Evolutionary conservation across 2,888 invertebrate species (phyloP), one percentile per base, ranked within the genome.

Genomic region (Cremastinae sp.): DNA sequence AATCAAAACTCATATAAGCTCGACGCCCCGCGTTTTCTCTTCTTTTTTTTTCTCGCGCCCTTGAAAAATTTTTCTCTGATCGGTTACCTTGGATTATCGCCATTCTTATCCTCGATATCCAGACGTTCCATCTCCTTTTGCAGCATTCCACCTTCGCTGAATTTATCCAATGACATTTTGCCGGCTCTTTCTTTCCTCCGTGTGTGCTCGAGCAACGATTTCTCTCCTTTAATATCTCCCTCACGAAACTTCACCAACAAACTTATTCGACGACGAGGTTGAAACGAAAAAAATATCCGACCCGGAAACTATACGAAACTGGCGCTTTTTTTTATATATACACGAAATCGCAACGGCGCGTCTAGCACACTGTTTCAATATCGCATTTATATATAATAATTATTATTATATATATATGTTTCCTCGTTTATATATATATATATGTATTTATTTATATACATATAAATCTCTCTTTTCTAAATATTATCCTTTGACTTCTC

Each of bases 61-160:
- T 14, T 38, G 16, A 0, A 0, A 36, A 54, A 34, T 14, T 34
- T 16, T n/a, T 16, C 43, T 45, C 2, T 43, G 16, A 75, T 72
- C n/a, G n/a, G n/a, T 86, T 89, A 89, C 89, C 89, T 88, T 79
- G 82, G 80, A 59, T 84, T 84, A 70, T 89, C 89, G 78, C 87
- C 88, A 76, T 88, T 89, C 79, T 89, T 89, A 74, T 89, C 89
- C 74, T 89, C 89, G 77, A 89, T 86, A 72, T 89, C 89, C 79
- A 89, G 79, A 45, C 87, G 85, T 70, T 89, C 89, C 86, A 89
- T 86, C 78, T 89, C 89, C 83, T 89, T 89, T 78, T 87, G 87
- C 72, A 89, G 82, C 72, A 80, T 78, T 5, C 84, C 84, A 78
- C 84, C 83, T 65, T 89, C 89, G 70, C 81, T 82, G 79, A 86